Conservation (phyloP, 1,140 invertebrate species). For the Bombus ignitus region DNA sequence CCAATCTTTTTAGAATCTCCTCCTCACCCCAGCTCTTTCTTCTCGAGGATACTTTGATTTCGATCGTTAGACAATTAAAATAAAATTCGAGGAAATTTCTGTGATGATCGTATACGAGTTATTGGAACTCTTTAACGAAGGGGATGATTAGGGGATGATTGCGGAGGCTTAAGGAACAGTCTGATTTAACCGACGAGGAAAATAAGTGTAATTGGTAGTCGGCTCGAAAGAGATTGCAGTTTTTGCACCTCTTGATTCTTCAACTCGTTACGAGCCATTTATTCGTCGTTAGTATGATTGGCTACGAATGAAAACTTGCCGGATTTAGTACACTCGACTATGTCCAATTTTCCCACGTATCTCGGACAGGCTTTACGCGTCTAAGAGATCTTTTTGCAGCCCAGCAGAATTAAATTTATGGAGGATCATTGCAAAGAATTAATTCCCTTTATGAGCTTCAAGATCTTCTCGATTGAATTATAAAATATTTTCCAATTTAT, state of each 20-base stretch:
- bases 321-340: neutral
- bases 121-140: constrained; percentile 1
- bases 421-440: neutral
- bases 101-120: neutral
- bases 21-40: too few species aligned
- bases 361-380: too few species aligned
- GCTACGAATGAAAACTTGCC: neutral
- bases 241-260: neutral
- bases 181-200: neutral
- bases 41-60: too few species aligned
- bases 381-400: neutral
- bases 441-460: neutral
- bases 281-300: neutral
- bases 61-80: neutral
- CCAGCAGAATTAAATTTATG: neutral
- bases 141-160: constrained; percentile 4
- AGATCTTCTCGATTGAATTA: neutral
- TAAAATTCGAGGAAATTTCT: neutral
- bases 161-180: neutral
- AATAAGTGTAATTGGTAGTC: neutral
- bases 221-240: neutral
- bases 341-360: neutral
- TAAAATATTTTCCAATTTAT: too few species aligned
- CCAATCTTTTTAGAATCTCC: too few species aligned
- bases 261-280: neutral